Evolutionary conservation across 2,888 invertebrate species (phyloP).

Genomic region (Keiferia lycopersicella): DNA sequence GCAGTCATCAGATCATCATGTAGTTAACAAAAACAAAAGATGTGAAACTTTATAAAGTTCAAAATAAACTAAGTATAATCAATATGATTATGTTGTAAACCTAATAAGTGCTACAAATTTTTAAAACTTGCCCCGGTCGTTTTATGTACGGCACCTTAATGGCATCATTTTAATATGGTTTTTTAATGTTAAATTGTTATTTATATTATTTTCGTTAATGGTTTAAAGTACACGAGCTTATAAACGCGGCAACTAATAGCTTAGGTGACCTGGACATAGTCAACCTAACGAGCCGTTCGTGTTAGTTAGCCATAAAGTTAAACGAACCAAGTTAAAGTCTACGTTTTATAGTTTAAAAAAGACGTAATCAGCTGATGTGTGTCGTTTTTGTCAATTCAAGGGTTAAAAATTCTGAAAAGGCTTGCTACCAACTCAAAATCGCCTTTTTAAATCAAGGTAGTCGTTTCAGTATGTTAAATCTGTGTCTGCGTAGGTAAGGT

Average conservation of each 20-base stretch:
- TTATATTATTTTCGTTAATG: conserved; percentile 20
- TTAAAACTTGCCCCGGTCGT: neutral
- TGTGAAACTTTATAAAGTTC: neutral
- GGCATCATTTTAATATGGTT: conserved; percentile 19
- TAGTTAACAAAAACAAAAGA: neutral
- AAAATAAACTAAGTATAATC: conserved; percentile 8
- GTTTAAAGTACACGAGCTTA: conserved; percentile 4
- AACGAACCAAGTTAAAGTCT: conserved; percentile 28
- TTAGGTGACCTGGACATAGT: conserved; percentile 28
- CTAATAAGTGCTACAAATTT: conserved; percentile 7
- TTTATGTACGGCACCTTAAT: conserved; percentile 12
- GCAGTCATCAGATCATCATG: neutral
- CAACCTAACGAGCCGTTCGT: conserved; percentile 29
- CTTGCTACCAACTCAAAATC: neutral
- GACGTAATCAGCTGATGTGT: conserved; percentile 28
- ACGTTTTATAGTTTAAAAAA: conserved; percentile 30
- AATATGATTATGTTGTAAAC: conserved; percentile 11
- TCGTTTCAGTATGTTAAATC: neutral
- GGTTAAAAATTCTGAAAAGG: conserved; percentile 18
- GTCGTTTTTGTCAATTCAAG: conserved; percentile 19
- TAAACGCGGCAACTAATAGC: conserved; percentile 21
- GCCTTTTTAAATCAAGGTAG: neutral
- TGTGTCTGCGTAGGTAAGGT: neutral
- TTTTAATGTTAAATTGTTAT: conserved; percentile 21
- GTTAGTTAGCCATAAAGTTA: conserved; percentile 30